These are phyloP conservation scores for Oreocharis arfaki DNA, from an alignment of 2,113 vertebrate genomes.

Conservation along the genomic window DNA sequence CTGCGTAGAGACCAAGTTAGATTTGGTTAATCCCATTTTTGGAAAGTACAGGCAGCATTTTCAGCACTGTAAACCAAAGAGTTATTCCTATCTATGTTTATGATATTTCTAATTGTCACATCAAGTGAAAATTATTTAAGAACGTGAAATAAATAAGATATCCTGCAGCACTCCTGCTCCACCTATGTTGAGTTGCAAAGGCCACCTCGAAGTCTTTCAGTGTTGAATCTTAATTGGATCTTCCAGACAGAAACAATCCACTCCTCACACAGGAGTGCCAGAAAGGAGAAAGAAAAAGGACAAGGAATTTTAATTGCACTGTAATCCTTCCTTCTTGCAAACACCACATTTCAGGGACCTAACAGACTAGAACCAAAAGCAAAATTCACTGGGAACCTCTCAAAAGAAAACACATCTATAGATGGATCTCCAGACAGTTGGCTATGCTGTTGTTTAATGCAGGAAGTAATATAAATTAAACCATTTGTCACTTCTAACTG, in stretches of 20 bases:
- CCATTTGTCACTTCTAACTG: background rate
- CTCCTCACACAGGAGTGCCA: background rate
- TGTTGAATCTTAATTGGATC: background rate
- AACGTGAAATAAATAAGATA: background rate
- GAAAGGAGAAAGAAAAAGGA: background rate
- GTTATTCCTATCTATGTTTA: background rate
- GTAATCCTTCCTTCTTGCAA: slow-evolving; percentile 8
- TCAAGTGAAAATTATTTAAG: background rate
- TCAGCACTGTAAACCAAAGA: background rate
- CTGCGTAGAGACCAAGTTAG: background rate
- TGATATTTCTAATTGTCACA: background rate
- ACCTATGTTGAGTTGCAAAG: background rate
- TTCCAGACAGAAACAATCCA: background rate
- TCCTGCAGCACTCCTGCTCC: background rate
- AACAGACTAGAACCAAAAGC: background rate
- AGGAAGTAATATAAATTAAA: background rate
- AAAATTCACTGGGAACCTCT: background rate
- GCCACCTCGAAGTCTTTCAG: background rate
- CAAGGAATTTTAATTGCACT: slow-evolving; percentile 57
- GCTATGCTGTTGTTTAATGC: background rate
- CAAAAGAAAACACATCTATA: background rate
- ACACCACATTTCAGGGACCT: background rate
- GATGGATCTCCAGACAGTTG: background rate
- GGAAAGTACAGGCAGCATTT: background rate
- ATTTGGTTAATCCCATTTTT: background rate